Percentiles rank a stretch among this genome's conserved stretches.
Conservation (phyloP, 53 echinoderm and acorn worm species). For the Echinometra lucunter region DNA sequence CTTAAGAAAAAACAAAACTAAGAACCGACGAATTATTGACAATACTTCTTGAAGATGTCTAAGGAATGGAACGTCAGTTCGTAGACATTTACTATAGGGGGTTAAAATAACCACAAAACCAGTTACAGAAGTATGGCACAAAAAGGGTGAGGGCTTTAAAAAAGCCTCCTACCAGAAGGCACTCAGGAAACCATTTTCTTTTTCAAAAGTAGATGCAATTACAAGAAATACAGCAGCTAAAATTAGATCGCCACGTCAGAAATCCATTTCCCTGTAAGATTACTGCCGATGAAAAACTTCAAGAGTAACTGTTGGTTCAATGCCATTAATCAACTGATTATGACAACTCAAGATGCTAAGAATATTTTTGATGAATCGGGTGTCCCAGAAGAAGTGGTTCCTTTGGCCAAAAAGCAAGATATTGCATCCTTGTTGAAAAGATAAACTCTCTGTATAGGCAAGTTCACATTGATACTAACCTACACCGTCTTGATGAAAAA, state of each 20-base stretch:
- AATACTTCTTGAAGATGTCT: conserved; percentile 3
- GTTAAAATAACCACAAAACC: background rate
- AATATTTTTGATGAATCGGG: background rate
- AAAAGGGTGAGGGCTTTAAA: background rate
- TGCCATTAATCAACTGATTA: conserved; percentile 20
- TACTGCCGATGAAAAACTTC: conserved; percentile 35
- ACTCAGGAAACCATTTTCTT: background rate
- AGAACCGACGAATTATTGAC: conserved; percentile 35
- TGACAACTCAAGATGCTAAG: conserved; percentile 22
- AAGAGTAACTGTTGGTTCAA: conserved; percentile 43
- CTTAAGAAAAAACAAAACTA: conserved; percentile 17
- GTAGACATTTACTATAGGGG: conserved; percentile 8
- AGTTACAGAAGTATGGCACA: background rate
- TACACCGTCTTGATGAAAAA: background rate
- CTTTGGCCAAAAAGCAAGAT: background rate
- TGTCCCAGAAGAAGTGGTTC: background rate
- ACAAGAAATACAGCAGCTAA: background rate
- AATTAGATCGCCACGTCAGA: background rate
- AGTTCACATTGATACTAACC: background rate
- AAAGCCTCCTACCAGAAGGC: background rate
- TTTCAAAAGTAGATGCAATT: background rate
- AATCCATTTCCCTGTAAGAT: background rate
- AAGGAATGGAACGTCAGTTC: conserved; percentile 30
- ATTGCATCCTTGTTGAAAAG: background rate
- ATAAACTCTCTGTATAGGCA: background rate